Evolutionary conservation across 2,113 vertebrate species (phyloP).

Genomic region (Osmerus eperlanus): DNA sequence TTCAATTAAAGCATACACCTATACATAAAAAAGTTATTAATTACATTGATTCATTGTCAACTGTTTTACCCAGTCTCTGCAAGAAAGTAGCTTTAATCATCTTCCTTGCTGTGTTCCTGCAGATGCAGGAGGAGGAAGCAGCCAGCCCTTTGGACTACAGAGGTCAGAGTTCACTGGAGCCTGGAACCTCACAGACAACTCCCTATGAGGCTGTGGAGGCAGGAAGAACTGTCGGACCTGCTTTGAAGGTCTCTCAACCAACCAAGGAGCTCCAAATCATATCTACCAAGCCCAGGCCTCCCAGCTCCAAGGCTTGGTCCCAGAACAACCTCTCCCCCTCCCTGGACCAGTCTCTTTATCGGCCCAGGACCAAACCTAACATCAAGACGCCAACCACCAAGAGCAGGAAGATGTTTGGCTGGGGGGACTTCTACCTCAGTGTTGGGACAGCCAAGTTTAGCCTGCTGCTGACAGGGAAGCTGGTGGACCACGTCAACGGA

Average conservation of each 20-base stretch:
- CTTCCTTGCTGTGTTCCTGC: not conserved
- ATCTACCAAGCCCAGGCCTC: slow-evolving; percentile 61
- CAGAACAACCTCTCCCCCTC: slow-evolving; percentile 63
- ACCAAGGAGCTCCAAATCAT: slow-evolving; percentile 65
- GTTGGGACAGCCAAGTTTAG: slow-evolving; percentile 75
- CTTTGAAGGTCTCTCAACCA: slow-evolving; percentile 55
- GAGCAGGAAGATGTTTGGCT: slow-evolving; percentile 75
- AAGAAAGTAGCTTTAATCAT: slow-evolving; percentile 4
- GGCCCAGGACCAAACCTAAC: slow-evolving; percentile 55
- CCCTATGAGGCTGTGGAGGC: slow-evolving; percentile 2
- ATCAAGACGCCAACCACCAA: slow-evolving; percentile 57
- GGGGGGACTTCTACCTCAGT: slow-evolving; percentile 76
- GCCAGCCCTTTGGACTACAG: slow-evolving; percentile 27
- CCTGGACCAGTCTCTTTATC: slow-evolving; percentile 57
- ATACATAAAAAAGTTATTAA: slow-evolving; percentile 43
- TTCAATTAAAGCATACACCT: slow-evolving; percentile 12
- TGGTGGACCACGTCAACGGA: slow-evolving; percentile 76
- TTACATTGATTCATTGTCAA: slow-evolving; percentile 42
- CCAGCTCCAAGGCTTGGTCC: slow-evolving; percentile 46
- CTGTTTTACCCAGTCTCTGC: slow-evolving; percentile 1
- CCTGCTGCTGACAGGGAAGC: slow-evolving; percentile 75
- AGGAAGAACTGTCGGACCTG: slow-evolving; percentile 31
- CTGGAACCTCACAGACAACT: not conserved
- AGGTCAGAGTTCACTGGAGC: slow-evolving; percentile 3
- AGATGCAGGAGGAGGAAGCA: slow-evolving; percentile 54